A percentile compares a stretch with the other conserved stretches of the same genome.
These are phyloP conservation scores for Oxyruncus cristatus DNA, from an alignment of 2,113 vertebrate species.

Conservation along the genomic window DNA sequence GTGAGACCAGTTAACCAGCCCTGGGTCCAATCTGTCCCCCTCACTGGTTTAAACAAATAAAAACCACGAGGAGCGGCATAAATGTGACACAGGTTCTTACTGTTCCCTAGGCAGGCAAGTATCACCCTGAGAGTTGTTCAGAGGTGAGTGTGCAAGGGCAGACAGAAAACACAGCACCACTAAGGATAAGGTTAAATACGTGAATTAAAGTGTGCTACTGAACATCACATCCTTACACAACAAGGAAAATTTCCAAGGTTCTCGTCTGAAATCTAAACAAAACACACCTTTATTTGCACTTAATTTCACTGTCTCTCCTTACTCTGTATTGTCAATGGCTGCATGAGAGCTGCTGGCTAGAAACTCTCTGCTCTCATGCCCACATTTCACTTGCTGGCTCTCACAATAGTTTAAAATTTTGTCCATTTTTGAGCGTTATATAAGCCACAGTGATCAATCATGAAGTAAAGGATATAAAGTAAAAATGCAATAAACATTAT, in stretches of 20 bases:
- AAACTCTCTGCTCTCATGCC: neutral
- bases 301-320: neutral
- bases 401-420: neutral
- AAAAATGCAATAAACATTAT: conserved; percentile 15
- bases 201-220: neutral
- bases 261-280: neutral
- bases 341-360: neutral
- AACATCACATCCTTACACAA: neutral
- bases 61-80: neutral
- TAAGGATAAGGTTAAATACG: neutral
- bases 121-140: neutral
- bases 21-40: neutral
- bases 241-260: neutral
- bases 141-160: neutral
- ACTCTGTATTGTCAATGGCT: neutral
- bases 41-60: neutral
- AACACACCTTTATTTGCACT: neutral
- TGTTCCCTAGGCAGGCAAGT: neutral
- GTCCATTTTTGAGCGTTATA: neutral
- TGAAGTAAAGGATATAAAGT: neutral
- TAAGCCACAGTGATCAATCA: neutral
- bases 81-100: neutral
- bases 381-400: neutral
- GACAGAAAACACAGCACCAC: neutral
- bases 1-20: neutral